Conservation (phyloP, 2,113 vertebrate genomes). For the Cryptotis parvus region DNA sequence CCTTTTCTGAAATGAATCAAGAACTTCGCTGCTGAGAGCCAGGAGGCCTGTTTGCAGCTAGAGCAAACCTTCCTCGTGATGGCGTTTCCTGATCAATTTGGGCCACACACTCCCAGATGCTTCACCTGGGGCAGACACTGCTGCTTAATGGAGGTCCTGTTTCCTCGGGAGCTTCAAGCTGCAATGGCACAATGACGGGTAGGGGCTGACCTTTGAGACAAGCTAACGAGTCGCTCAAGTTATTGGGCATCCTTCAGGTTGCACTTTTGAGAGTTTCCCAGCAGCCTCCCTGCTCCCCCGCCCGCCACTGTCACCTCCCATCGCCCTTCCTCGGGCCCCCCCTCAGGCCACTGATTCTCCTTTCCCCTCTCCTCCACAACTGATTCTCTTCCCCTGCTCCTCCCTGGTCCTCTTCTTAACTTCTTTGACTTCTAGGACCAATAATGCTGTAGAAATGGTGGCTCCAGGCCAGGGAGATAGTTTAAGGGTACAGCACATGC, state of each 20-base stretch:
- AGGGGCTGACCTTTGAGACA: neutral
- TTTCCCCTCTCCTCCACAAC: neutral
- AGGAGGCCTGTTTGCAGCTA: neutral
- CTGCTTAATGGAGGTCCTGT: neutral
- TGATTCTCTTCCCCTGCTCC: neutral
- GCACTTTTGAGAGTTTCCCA: neutral
- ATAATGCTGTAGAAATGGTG: no score
- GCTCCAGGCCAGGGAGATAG: neutral
- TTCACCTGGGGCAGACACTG: neutral
- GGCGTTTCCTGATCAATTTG: neutral
- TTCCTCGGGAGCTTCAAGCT: neutral
- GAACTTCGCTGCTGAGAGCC: neutral
- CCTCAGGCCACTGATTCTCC: neutral
- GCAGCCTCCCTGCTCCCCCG: neutral
- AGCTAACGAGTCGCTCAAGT: neutral
- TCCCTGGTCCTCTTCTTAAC: neutral
- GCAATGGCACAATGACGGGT: neutral
- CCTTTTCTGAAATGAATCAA: neutral
- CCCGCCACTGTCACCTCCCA: neutral
- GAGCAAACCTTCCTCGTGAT: neutral
- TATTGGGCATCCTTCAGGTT: no score
- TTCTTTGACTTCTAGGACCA: constrained; percentile 18
- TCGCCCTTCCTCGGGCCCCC: neutral
- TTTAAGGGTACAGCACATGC: no score
- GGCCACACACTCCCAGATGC: fast-evolving